These are phyloP conservation scores for Nannobrachium achirus DNA, from an alignment of 2,113 vertebrate genomes.

Conservation along the genomic window DNA sequence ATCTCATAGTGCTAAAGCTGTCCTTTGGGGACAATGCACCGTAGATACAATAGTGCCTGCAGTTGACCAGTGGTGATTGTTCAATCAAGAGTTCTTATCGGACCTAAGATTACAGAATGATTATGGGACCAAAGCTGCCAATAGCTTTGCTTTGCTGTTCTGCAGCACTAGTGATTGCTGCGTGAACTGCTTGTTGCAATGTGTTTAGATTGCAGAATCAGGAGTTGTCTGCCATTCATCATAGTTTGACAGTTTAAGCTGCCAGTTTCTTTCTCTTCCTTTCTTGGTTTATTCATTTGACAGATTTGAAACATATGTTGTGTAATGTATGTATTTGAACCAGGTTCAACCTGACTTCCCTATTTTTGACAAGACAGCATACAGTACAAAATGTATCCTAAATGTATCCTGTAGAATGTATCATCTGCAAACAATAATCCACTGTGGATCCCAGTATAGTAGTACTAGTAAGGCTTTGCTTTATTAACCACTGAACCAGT, in stretches of 20 bases:
- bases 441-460: too few relatives aligned
- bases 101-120: conserved; percentile 18
- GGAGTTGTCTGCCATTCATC: conserved; percentile 41
- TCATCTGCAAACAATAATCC: too few relatives aligned
- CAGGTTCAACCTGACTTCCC: too few relatives aligned
- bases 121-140: not conserved
- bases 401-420: too few relatives aligned
- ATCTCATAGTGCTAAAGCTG: not conserved
- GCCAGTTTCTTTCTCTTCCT: conserved; percentile 30
- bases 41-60: conserved; percentile 15
- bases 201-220: conserved; percentile 8
- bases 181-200: conserved; percentile 17
- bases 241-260: conserved; percentile 44
- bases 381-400: too few relatives aligned
- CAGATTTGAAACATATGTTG: too few relatives aligned
- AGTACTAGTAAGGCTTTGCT: too few relatives aligned
- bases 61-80: conserved; percentile 5
- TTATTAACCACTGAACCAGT: too few relatives aligned
- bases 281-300: conserved; percentile 6
- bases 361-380: too few relatives aligned
- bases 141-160: not conserved
- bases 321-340: too few relatives aligned
- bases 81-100: conserved; percentile 30
- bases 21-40: not conserved
- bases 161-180: conserved; percentile 18